These are phyloP conservation scores for Drosophila takahashii DNA, from an alignment of 1,140 invertebrate genomes.

Conservation along the genomic window DNA sequence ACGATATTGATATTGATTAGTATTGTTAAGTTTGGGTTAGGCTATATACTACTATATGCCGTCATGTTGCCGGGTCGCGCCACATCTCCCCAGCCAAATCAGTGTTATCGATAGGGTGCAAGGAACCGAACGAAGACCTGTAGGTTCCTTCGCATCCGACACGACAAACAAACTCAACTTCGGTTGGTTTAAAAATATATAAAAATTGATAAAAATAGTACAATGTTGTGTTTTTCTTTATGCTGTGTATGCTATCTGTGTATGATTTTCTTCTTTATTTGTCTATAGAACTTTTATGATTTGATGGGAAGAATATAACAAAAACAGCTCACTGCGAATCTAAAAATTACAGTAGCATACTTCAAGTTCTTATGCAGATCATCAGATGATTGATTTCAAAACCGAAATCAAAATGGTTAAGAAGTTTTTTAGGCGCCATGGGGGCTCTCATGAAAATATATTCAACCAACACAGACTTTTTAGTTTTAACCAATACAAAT, in stretches of 20 bases:
- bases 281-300: no score
- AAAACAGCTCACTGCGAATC: background rate
- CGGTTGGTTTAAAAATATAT: conserved; percentile 80
- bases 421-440: background rate
- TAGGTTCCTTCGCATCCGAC: conserved; percentile 38
- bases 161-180: conserved; percentile 72
- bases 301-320: no score
- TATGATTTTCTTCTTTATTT: background rate
- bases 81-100: conserved; percentile 26
- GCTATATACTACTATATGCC: conserved; percentile 25
- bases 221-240: conserved; percentile 40
- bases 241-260: no score
- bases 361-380: background rate
- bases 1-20: conserved; percentile 44
- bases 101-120: conserved; percentile 25
- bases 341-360: background rate
- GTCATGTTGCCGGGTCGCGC: conserved; percentile 28
- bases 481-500: no score
- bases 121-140: conserved; percentile 43
- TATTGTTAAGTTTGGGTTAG: conserved; percentile 60
- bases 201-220: conserved; percentile 83
- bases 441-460: background rate
- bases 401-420: background rate
- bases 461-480: no score
- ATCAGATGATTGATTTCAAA: background rate